Evolutionary conservation across 2,888 invertebrate genomes (phyloP).

Genomic region (Tetragonula carbonaria): DNA sequence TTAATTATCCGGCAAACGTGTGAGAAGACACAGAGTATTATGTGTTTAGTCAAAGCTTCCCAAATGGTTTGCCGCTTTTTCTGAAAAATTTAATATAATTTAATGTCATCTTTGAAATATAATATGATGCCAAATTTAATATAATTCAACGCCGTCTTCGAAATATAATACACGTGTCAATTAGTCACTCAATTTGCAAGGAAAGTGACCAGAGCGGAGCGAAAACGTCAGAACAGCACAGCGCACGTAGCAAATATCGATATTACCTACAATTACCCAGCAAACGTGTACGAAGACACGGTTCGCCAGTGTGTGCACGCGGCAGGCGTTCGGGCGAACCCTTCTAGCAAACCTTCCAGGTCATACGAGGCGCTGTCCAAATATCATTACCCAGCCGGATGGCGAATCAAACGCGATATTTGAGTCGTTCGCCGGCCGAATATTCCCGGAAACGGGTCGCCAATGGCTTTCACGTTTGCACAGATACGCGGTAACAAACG

Average conservation of each 20-base stretch:
- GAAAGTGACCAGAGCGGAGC: neutral
- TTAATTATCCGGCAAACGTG: neutral
- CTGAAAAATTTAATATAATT: neutral
- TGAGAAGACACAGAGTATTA: neutral
- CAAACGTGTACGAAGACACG: conserved; percentile 11
- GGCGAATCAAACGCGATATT: conserved; percentile 67
- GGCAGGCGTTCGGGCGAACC: conserved; percentile 13
- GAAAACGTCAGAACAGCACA: neutral
- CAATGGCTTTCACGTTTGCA: conserved; percentile 42
- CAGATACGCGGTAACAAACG: conserved; percentile 12
- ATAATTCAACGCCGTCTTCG: neutral
- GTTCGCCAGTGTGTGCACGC: neutral
- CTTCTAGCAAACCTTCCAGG: conserved; percentile 30
- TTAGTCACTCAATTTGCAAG: neutral
- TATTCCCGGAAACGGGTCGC: conserved; percentile 57
- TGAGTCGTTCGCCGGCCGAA: conserved; percentile 44
- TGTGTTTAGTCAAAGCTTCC: neutral
- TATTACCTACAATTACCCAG: conserved; percentile 9
- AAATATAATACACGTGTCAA: neutral
- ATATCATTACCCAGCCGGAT: conserved; percentile 69
- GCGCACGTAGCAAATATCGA: neutral
- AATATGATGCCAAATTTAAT: neutral
- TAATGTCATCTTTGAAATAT: neutral
- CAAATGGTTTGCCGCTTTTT: neutral
- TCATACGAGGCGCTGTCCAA: conserved; percentile 62